Base-by-base conservation (phyloP, 1,140 invertebrate species). In the Oedothorax gibbosus region DNA sequence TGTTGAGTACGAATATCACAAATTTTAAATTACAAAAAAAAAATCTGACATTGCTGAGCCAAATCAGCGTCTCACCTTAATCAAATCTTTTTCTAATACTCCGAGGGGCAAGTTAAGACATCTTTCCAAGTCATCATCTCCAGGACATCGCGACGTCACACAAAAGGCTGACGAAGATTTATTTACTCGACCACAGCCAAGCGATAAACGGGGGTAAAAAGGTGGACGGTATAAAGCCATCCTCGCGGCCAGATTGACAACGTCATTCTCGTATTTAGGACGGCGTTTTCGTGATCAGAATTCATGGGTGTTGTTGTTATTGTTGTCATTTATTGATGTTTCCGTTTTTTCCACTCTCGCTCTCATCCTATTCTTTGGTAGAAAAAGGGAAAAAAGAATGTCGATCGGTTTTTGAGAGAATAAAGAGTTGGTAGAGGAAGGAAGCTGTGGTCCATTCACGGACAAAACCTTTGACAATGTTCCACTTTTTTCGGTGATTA, bases 201-300 rank as follows among this genome's bases (percentile, higher is more conserved):
- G 15, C 50, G 20, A 60, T 60, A 18, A 35, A 72, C 49, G 57
- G n/a, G 51, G 68, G 18, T 18, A 53, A 54, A 21, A 14, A 53
- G 68, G 14, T 8, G 49, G 60, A 15, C 15, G 49, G 11, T n/a
- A 66, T 35, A 53, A 82, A 72, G 80, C 69, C 57, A 56, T 82
- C 73, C 73, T 72, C 15, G 65, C 53, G 15, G n/a, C 49, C 21
- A 21, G 75, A 77, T 68, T 53, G 77, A 75, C 57, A 75, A 56
- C 51, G 60, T 76, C 72, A 68, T 77, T 21, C 69, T 20, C 62
- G 72, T 84, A 84, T 84, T 76, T 84, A 84, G 81, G 81, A 20
- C 81, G 54, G n/a, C 35, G 35, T 35, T 71, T 66, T 50, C 77
- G 77, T 79, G 77, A 79, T 66, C 62, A 64, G 77, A 57, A 77